phyloP scores from a whole-genome alignment of 2,888 invertebrate species.

The Troides aeacus region DNA sequence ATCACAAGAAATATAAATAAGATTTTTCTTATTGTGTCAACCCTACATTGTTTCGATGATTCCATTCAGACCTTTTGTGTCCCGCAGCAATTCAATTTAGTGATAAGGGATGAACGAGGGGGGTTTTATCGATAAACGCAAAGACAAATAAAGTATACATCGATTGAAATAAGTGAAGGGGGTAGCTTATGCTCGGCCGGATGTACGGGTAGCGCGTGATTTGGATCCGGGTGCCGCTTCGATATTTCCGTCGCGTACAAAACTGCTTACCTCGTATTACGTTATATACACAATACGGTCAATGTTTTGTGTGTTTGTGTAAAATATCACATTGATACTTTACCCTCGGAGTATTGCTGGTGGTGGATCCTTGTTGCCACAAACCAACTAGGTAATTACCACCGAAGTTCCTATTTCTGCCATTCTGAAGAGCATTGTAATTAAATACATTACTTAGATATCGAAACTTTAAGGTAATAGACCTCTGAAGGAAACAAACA shows the following conservation, averaged over 20 bases:
- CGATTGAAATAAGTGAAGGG: slow-evolving; percentile 45
- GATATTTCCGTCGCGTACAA: slow-evolving; percentile 2
- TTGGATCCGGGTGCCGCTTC: slow-evolving; percentile 8
- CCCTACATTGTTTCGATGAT: slow-evolving; percentile 47
- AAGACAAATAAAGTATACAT: slow-evolving; percentile 61
- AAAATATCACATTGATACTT: too few relatives aligned
- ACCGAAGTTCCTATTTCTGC: too few relatives aligned
- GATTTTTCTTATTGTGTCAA: slow-evolving; percentile 33
- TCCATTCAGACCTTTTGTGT: slow-evolving; percentile 54
- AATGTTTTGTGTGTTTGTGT: too few relatives aligned
- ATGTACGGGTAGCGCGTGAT: slow-evolving; percentile 23
- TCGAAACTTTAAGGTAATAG: too few relatives aligned
- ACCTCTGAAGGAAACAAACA: too few relatives aligned
- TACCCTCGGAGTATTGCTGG: too few relatives aligned
- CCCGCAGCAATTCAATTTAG: slow-evolving; percentile 69
- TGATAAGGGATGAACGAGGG: slow-evolving; percentile 60
- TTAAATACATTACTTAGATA: too few relatives aligned
- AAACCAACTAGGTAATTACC: too few relatives aligned
- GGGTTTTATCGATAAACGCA: slow-evolving; percentile 54
- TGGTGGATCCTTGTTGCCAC: too few relatives aligned
- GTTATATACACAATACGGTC: background rate
- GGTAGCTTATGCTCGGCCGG: slow-evolving; percentile 23
- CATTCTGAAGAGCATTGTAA: too few relatives aligned
- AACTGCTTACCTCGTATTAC: background rate
- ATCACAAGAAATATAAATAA: background rate